Percentiles rank a stretch among this genome's conserved stretches.
These are phyloP conservation scores for Eulithis prunata DNA, from an alignment of 2,888 invertebrate genomes.

Conservation along the genomic window DNA sequence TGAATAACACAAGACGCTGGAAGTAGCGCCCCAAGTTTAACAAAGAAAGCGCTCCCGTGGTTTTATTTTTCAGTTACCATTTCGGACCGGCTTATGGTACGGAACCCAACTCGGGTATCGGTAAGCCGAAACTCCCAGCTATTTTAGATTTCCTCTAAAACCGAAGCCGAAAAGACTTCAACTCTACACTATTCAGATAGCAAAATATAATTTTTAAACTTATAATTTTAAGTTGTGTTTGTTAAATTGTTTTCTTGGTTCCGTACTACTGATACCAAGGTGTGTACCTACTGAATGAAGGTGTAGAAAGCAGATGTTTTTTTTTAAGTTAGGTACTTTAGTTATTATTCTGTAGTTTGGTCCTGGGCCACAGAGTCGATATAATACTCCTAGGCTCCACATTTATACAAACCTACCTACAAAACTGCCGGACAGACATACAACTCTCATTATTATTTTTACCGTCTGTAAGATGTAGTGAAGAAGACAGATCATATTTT, in stretches of 20 bases:
- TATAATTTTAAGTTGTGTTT: not conserved
- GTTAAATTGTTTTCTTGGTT: not conserved
- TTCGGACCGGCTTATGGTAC: slow-evolving; percentile 54
- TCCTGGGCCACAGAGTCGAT: too few species aligned
- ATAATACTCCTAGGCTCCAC: too few species aligned
- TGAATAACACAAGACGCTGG: slow-evolving; percentile 19
- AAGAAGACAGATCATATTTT: not conserved
- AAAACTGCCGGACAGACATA: not conserved
- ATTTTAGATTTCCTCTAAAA: slow-evolving; percentile 45
- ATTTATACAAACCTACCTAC: too few species aligned
- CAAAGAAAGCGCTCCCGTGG: slow-evolving; percentile 42
- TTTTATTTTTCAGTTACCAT: slow-evolving; percentile 68
- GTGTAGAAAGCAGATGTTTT: too few species aligned
- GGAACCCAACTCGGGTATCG: slow-evolving; percentile 50
- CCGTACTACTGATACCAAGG: too few species aligned
- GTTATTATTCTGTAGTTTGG: too few species aligned
- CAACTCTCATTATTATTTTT: not conserved
- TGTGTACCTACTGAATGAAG: too few species aligned
- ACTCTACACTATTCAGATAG: slow-evolving; percentile 25
- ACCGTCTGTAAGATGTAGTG: not conserved
- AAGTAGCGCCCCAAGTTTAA: slow-evolving; percentile 33
- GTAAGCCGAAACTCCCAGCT: slow-evolving; percentile 54
- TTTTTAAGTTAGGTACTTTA: too few species aligned
- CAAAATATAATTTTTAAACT: slow-evolving; percentile 14
- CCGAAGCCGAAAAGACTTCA: slow-evolving; percentile 39